phyloP scores from a whole-genome alignment of 2,113 vertebrate genomes.

The Pteronura brasiliensis region DNA sequence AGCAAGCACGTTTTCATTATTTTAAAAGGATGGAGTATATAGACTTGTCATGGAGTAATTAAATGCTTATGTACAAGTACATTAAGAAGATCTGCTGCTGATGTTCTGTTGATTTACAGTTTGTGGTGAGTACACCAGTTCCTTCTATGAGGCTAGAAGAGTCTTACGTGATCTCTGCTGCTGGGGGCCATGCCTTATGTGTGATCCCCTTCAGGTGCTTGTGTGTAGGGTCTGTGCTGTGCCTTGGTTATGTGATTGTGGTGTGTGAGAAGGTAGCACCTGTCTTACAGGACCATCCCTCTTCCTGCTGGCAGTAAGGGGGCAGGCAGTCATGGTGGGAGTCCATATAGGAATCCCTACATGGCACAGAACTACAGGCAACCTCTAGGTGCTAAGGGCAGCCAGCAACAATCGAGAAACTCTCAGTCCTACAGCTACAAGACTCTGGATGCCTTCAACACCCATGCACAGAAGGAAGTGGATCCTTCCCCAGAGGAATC shows the following conservation, averaged over 20 bases:
- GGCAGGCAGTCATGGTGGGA: not conserved
- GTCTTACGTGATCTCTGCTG: not conserved
- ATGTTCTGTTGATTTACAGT: not conserved
- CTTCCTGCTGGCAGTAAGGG: not conserved
- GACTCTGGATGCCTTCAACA: not conserved
- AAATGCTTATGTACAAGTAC: not conserved
- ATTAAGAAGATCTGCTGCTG: not conserved
- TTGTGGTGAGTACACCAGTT: not conserved
- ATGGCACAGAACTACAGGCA: not conserved
- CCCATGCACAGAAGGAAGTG: not conserved
- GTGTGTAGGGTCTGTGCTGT: not conserved
- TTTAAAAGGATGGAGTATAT: not conserved
- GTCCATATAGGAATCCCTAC: not conserved
- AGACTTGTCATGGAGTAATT: not conserved
- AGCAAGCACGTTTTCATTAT: not conserved
- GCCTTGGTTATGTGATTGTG: too few relatives aligned
- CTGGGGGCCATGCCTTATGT: not conserved
- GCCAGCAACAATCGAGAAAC: not conserved
- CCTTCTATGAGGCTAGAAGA: not conserved
- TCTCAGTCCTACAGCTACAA: not conserved
- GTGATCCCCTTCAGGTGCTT: not conserved
- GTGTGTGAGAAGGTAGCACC: not conserved
- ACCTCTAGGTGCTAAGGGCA: not conserved
- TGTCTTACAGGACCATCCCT: not conserved
- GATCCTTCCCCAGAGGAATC: not conserved